These are phyloP conservation scores for Epicampocera succincta DNA, from an alignment of 2,888 invertebrate species.

Conservation along the genomic window DNA sequence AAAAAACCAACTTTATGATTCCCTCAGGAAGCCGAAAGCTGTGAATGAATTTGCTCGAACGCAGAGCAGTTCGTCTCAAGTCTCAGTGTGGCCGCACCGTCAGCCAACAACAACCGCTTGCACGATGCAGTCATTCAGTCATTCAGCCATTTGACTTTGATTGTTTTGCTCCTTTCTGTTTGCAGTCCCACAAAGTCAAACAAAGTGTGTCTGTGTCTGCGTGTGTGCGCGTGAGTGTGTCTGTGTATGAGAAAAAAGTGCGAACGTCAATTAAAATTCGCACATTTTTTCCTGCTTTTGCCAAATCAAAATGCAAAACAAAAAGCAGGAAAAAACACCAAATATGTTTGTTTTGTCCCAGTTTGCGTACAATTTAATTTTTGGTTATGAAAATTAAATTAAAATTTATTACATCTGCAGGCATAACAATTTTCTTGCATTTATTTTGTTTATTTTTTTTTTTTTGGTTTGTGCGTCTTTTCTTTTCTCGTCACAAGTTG, in stretches of 20 bases:
- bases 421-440: conserved; percentile 39
- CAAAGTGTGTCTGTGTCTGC: not conserved
- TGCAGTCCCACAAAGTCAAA: not conserved
- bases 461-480: conserved; percentile 3
- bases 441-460: conserved; percentile 2
- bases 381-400: conserved; percentile 54
- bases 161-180: not conserved
- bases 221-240: too few species aligned
- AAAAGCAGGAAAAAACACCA: not conserved
- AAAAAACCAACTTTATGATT: conserved; percentile 3
- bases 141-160: not conserved
- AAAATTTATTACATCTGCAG: conserved; percentile 65
- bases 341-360: conserved; percentile 53
- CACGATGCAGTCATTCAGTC: too few species aligned
- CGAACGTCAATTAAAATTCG: conserved; percentile 38
- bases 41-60: conserved; percentile 3
- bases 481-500: conserved; percentile 1
- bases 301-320: not conserved
- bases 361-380: conserved; percentile 59
- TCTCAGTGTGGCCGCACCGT: not conserved
- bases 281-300: not conserved
- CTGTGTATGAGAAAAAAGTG: conserved; percentile 53
- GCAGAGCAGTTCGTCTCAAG: not conserved
- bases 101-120: not conserved
- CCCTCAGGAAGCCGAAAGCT: conserved; percentile 47